Conservation (phyloP, 1,140 invertebrate genomes). For the Drosophila azteca region DNA sequence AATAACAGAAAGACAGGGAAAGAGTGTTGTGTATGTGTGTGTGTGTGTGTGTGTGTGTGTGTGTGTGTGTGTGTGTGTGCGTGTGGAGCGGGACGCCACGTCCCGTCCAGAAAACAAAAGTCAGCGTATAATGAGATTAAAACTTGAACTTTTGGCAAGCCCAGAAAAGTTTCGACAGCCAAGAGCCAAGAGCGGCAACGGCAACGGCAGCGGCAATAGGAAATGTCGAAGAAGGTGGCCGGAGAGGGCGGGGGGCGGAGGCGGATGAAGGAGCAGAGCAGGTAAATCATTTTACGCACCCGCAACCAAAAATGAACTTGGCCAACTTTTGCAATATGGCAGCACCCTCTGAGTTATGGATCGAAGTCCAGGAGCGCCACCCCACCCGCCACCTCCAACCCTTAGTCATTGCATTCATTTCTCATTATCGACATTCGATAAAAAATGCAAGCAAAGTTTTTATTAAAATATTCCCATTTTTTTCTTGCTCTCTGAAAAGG, state of each 20-base stretch:
- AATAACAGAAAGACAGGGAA: slow-evolving; percentile 4
- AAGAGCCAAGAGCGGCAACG: slow-evolving; percentile 25
- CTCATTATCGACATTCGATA: slow-evolving; percentile 76
- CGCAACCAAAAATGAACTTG: slow-evolving; percentile 77
- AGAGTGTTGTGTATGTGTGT: too few species aligned
- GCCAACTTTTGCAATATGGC: slow-evolving; percentile 75
- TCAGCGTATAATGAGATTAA: slow-evolving; percentile 82
- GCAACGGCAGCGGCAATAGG: not conserved
- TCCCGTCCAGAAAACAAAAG: slow-evolving; percentile 77
- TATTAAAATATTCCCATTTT: slow-evolving; percentile 37
- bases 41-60: not conserved
- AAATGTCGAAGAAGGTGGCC: slow-evolving; percentile 4
- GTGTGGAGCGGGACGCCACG: slow-evolving; percentile 30
- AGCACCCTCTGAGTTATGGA: slow-evolving; percentile 52
- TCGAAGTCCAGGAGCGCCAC: slow-evolving; percentile 3
- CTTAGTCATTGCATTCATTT: slow-evolving; percentile 63
- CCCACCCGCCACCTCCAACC: too few species aligned
- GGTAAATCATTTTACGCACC: slow-evolving; percentile 82
- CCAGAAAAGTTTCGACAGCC: slow-evolving; percentile 77
- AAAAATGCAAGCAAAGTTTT: slow-evolving; percentile 68
- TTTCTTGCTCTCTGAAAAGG: slow-evolving; percentile 3
- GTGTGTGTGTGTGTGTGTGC: not conserved
- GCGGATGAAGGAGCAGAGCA: slow-evolving; percentile 23
- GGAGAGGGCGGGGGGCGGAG: not conserved
- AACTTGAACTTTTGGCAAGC: slow-evolving; percentile 74